These are phyloP conservation scores for Odontophorus gujanensis DNA, from an alignment of 2,113 vertebrate genomes.

Conservation along the genomic window DNA sequence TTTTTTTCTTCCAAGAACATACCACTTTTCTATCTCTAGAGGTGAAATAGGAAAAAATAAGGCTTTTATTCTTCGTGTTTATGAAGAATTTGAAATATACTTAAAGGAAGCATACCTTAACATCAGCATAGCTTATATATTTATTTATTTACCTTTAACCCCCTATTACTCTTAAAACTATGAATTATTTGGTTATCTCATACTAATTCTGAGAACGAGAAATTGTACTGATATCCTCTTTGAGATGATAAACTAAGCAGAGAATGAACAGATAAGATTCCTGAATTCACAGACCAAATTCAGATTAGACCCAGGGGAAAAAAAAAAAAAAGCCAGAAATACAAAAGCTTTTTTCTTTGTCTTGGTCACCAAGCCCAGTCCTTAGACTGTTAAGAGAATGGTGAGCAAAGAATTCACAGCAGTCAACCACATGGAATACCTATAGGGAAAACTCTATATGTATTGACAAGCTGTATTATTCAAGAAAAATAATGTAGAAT, in stretches of 20 bases:
- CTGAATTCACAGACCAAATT: background rate
- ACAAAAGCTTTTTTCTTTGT: background rate
- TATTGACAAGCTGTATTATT: background rate
- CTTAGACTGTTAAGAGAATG: background rate
- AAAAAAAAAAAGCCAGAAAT: background rate
- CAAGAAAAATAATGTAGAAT: background rate
- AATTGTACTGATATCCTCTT: background rate
- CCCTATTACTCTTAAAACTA: background rate
- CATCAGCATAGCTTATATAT: background rate
- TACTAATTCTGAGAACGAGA: background rate
- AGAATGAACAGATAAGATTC: background rate
- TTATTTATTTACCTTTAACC: background rate
- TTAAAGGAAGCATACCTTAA: background rate
- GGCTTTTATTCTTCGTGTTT: background rate
- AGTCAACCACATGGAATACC: background rate
- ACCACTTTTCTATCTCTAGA: background rate
- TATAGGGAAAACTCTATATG: background rate
- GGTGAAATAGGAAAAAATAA: background rate
- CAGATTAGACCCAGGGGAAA: background rate
- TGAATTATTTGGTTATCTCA: background rate
- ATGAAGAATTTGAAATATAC: background rate
- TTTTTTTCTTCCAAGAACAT: background rate
- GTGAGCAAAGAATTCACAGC: background rate
- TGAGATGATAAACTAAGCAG: background rate
- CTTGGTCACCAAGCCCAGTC: background rate